These are phyloP conservation scores for Xanthorhoe spadicearia DNA, from an alignment of 2,888 invertebrate species.

Conservation along the genomic window DNA sequence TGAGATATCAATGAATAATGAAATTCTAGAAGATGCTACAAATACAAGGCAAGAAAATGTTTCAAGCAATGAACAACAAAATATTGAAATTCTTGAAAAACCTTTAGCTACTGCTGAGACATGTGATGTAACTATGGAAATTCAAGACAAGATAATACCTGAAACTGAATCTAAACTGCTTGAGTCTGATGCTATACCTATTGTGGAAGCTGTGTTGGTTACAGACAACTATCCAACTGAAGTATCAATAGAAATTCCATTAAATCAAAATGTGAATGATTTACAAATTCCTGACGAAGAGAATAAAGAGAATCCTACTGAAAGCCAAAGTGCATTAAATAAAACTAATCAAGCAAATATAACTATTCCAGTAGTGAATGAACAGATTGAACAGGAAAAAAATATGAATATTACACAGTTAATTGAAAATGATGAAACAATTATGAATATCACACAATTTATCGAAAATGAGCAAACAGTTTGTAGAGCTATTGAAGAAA, in stretches of 20 bases:
- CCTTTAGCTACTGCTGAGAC: slow-evolving; percentile 1
- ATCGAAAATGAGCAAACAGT: slow-evolving; percentile 7
- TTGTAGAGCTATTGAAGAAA: neutral
- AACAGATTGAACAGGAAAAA: neutral
- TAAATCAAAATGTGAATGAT: slow-evolving; percentile 3
- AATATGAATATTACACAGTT: slow-evolving; percentile 3
- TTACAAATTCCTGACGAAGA: neutral
- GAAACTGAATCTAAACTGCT: neutral
- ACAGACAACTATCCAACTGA: neutral
- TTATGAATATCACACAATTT: neutral
- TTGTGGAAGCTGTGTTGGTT: neutral
- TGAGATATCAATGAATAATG: slow-evolving; percentile 2
- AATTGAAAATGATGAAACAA: slow-evolving; percentile 8
- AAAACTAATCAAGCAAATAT: neutral
- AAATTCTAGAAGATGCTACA: neutral
- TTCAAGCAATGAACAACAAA: neutral
- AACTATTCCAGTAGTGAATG: neutral
- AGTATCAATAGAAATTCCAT: slow-evolving; percentile 1
- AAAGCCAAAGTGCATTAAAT: slow-evolving; percentile 13
- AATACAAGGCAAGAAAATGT: neutral
- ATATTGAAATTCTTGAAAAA: slow-evolving; percentile 10
- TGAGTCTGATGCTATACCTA: neutral
- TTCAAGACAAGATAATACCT: neutral
- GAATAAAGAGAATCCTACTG: slow-evolving; percentile 1
- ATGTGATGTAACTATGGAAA: slow-evolving; percentile 10